Base-by-base conservation (phyloP, 2,113 vertebrate genomes). In the Callipepla squamata region DNA sequence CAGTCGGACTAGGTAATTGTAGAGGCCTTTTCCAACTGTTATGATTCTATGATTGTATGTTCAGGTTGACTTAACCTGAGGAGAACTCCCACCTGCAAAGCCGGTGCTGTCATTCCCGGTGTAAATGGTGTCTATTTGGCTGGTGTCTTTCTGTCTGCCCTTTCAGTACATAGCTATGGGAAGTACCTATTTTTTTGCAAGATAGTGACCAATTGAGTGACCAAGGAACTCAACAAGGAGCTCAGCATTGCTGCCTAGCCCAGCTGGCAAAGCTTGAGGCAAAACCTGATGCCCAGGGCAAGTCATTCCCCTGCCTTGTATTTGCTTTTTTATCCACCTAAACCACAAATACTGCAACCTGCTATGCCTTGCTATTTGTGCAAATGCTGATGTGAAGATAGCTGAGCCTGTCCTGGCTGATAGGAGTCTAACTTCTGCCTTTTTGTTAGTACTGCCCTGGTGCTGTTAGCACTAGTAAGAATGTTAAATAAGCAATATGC, bases 351-450 rank as follows among this genome's bases (percentile, higher is more conserved):
- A 19, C 20, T 66, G 13, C 65, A 40, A 4, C 25, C 42, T 84
- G 13, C 47, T 66, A 16, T 26, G 66, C 6, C 0, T 3, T 53
- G 28, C 42, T 73, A 1, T 51, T 62, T 70, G 30, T 50, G 45
- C 23, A 58, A 70, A 38, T 22, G 19, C 20, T 13, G 57, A 36
- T 3, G n/a, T 51, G 26, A 76, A 28, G 22, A 18, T 15, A 44
- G 38, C 38, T 17, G 19, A 44, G 45, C 19, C 32, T 19, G 19
- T 20, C 44, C 51, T 48, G 25, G 44, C 19, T 0, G 0, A 32
- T 0, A 2, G 42, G 30, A 21, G 9, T 34, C 10, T 68, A 75
- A 53, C 7, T 38, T 63, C n/a, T 61, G 5, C 58, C 45, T 47
- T 25, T 53, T 53, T 0, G 0, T 67, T 48, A 42, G 25, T 51